A percentile compares a stretch with the other conserved stretches of the same genome.
Evolutionary conservation across 1,140 invertebrate species (phyloP).

Genomic region (Cyclina sinensis): DNA sequence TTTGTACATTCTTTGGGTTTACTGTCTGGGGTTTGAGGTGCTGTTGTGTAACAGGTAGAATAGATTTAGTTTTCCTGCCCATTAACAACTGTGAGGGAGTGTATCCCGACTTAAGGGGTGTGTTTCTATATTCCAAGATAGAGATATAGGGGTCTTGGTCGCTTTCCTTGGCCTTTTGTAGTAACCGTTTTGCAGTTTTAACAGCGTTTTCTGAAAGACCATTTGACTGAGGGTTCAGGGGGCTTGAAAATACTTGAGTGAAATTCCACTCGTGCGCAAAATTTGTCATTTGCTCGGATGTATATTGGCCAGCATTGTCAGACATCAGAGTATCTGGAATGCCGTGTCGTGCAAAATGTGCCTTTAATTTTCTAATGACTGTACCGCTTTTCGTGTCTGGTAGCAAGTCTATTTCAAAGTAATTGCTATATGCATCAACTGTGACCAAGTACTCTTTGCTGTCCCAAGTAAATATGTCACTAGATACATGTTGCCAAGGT

Average conservation of each 20-base stretch:
- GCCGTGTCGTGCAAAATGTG: no score
- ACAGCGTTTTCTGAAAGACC: constrained; percentile 62
- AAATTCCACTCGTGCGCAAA: constrained; percentile 66
- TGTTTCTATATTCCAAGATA: constrained; percentile 63
- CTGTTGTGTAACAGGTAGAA: constrained; percentile 39
- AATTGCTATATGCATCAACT: constrained; percentile 70
- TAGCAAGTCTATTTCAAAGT: constrained; percentile 69
- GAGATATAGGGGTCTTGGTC: constrained; percentile 61
- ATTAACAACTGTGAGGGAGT: constrained; percentile 67
- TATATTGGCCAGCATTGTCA: not conserved
- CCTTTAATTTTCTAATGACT: no score
- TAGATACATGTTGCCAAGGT: constrained; percentile 68
- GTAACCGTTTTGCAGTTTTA: constrained; percentile 62
- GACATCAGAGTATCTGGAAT: no score
- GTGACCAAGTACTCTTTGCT: constrained; percentile 65
- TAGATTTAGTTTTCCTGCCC: constrained; percentile 45
- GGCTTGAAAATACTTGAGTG: constrained; percentile 60
- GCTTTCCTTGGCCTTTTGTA: constrained; percentile 30
- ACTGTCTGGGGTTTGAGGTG: no score
- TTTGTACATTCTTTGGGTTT: not conserved
- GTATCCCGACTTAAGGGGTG: constrained; percentile 50
- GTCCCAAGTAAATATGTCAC: constrained; percentile 69
- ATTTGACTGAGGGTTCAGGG: constrained; percentile 57
- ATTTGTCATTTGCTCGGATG: constrained; percentile 41
- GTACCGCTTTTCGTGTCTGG: no score